A percentile compares a stretch with the other conserved stretches of the same genome.
Evolutionary conservation across 2,113 vertebrate genomes (phyloP).

Genomic region (Numida meleagris): DNA sequence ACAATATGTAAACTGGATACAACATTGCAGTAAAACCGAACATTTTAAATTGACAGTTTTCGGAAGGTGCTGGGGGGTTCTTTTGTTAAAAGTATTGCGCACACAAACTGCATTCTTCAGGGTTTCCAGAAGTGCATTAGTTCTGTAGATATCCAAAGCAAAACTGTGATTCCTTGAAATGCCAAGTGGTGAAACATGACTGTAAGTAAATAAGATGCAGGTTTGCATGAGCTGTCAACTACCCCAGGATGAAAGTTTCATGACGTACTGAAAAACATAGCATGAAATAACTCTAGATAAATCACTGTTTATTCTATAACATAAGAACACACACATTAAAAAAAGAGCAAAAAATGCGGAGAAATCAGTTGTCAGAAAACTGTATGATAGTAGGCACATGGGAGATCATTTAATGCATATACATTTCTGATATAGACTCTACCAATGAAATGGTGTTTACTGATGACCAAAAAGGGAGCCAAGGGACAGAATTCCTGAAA

Average conservation of each 20-base stretch:
- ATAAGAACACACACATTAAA: background rate
- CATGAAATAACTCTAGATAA: background rate
- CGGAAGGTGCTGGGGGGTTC: background rate
- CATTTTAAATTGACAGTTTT: background rate
- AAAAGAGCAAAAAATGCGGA: accelerated
- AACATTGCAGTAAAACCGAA: background rate
- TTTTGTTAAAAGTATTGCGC: background rate
- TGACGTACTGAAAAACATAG: background rate
- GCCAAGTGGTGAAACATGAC: background rate
- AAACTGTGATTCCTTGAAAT: background rate
- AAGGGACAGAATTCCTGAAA: background rate
- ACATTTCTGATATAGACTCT: background rate
- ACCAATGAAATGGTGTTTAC: background rate
- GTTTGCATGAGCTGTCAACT: background rate
- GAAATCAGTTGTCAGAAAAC: background rate
- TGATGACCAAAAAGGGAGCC: background rate
- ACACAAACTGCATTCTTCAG: background rate
- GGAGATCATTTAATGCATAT: background rate
- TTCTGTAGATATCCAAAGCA: background rate
- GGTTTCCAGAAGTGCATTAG: background rate
- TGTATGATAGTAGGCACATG: background rate
- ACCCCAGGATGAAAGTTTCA: background rate
- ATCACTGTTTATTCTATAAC: background rate
- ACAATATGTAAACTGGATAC: background rate
- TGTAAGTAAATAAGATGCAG: background rate